Evolutionary conservation across 35 echinoderm and acorn worm species (phyloP).

Genomic region (Amphiura filiformis): DNA sequence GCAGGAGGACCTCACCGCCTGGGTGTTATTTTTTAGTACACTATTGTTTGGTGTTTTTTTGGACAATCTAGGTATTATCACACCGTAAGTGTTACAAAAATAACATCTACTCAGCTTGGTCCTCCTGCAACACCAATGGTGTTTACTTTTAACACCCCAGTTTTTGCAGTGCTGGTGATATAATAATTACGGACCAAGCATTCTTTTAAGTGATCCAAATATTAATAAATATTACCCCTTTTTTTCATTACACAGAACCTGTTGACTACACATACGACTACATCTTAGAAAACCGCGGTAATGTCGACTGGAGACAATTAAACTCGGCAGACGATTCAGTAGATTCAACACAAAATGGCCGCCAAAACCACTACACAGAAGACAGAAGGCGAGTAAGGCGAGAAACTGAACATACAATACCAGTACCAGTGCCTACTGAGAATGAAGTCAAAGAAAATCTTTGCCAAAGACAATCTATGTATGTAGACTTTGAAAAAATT

Average conservation of each 20-base stretch:
- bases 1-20: too few relatives aligned
- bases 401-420: not conserved
- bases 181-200: too few relatives aligned
- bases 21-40: too few relatives aligned
- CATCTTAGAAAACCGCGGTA: constrained; percentile 40
- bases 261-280: constrained; percentile 39
- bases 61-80: too few relatives aligned
- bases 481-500: constrained; percentile 74
- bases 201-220: too few relatives aligned
- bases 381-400: not conserved
- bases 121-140: too few relatives aligned
- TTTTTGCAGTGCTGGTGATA: too few relatives aligned
- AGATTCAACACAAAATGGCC: constrained; percentile 10
- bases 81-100: too few relatives aligned
- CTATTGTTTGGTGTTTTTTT: too few relatives aligned
- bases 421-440: not conserved
- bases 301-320: not conserved
- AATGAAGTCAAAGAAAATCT: not conserved
- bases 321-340: not conserved
- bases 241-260: not conserved
- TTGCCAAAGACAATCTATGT: constrained; percentile 56
- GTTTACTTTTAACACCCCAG: too few relatives aligned
- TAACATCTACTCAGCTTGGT: too few relatives aligned
- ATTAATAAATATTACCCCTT: too few relatives aligned
- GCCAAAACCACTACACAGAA: constrained; percentile 12